Evolutionary conservation across 2,113 vertebrate species (phyloP), one percentile per base, ranked within the genome.

Genomic region (Cichladusa arquata): DNA sequence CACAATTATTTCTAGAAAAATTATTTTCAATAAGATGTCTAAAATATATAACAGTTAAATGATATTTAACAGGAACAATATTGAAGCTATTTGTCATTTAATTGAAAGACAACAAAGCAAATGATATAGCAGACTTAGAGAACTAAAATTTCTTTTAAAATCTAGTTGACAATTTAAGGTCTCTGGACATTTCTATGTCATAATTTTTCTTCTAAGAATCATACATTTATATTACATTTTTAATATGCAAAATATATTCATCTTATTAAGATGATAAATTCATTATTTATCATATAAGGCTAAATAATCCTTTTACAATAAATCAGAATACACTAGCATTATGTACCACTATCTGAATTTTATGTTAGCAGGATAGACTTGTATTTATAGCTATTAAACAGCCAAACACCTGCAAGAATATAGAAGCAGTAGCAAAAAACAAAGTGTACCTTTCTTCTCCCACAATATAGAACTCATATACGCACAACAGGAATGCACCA

Each of bases 381-480:
- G 11, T 8, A 61, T 3, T 64, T 6, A n/a, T 51, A 71, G 9
- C 26, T 79, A n/a, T 2, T 42, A 71, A 90, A 74, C 26, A 11
- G 34, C 18, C 18, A 58, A 87, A 40, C 15, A 64, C 28, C 82
- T 62, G 3, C 26, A 95, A 79, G 33, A 74, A 73, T 31, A 74
- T 2, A 31, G 15, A 62, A 45, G 5, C 6, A 2, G 17, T 19
- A 72, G 28, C 38, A 42, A 42, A 83, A 85, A 82, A 82, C 9
- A 69, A 54, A 6, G 0, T 19, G 2, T 29, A 36, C 48, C 42
- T 34, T 48, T 53, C 60, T 71, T 85, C 40, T 87, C 33, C 20
- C 26, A 74, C 9, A 81, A 44, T 5, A 22, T 0, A n/a, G 31
- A 19, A 70, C 12, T 58, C 2, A 0, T 24, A 44, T 13, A 44